These are phyloP conservation scores for Diadegma fenestrale DNA, from an alignment of 2,888 invertebrate genomes.

Conservation along the genomic window DNA sequence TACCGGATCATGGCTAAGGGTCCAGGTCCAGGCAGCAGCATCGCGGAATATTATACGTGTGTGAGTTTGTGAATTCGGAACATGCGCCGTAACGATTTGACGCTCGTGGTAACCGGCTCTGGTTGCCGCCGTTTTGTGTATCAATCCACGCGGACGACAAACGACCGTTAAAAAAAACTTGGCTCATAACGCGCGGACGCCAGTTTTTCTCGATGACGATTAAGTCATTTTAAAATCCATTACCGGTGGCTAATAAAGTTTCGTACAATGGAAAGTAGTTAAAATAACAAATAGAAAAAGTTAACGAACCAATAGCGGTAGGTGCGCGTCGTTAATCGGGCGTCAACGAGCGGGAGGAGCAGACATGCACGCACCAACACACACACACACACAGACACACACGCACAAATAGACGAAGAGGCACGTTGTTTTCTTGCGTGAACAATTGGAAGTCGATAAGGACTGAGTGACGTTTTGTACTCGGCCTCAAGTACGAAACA, in stretches of 20 bases:
- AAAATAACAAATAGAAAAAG: slow-evolving; percentile 6
- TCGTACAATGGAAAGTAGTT: background rate
- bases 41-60: slow-evolving; percentile 3
- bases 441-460: slow-evolving; percentile 2
- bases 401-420: slow-evolving; percentile 1
- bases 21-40: slow-evolving; percentile 53
- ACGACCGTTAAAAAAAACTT: slow-evolving; percentile 18
- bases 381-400: slow-evolving; percentile 9
- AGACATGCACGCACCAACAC: slow-evolving; percentile 30
- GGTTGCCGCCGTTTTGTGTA: slow-evolving; percentile 53
- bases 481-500: background rate
- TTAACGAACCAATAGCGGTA: slow-evolving; percentile 59
- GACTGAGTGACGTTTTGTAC: background rate
- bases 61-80: slow-evolving; percentile 48
- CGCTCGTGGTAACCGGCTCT: slow-evolving; percentile 63
- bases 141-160: slow-evolving; percentile 44
- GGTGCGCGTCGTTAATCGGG: slow-evolving; percentile 53
- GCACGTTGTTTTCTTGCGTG: slow-evolving; percentile 9
- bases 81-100: slow-evolving; percentile 66
- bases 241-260: background rate
- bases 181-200: background rate
- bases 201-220: background rate
- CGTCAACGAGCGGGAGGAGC: slow-evolving; percentile 17
- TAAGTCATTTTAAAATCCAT: background rate
- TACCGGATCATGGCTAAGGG: slow-evolving; percentile 55